Evolutionary conservation across 37 sponge, comb jelly and placozoan genomes (phyloP), one percentile per base, ranked within the genome.

Genomic region (Petrosia ficiformis): DNA sequence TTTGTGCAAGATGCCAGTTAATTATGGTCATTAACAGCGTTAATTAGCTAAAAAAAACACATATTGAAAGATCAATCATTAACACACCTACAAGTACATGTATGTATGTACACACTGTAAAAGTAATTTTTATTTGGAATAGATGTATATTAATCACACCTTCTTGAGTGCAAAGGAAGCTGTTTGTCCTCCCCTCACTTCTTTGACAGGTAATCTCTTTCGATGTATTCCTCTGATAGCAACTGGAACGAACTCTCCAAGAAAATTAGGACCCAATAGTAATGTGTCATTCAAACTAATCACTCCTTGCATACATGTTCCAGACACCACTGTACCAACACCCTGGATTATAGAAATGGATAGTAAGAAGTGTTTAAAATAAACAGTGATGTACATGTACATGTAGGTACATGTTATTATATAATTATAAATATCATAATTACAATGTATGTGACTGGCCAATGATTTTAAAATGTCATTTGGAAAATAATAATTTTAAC

Each of bases 161-260:
- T 94, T 97, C 83, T 94, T 97, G 70, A 97, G 85, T 1, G 98
- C 98, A 87, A 97, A 97, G 24, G 98, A 97, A 21, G 92, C 92
- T 2, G 98, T 94, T 69, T 97, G 98, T 1, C 98, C 95, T 28
- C 96, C 98, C 38, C 90, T 60, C 63, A 94, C 96, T 71, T 89
- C 88, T 68, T 69, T 73, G 39, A 97, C 98, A 0, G 98, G 95
- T 22, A 97, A 73, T 68, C 98, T 89, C 81, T 97, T 97, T 73
- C 98, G 77, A 52, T 97, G 98, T 39, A 97, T 92, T 54, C 93
- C 85, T 31, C 89, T 66, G 71, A 97, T 85, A 22, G 85, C 40
- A 31, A 95, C 82, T 25, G 95, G 90, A 14, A 89, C 44, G 81
- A 97, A 97, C 81, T 90, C 87, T 1, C 98, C 98, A 2, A 92